Evolutionary conservation across 2,797 vertebrate species (phyloP).

Genomic region (Hypotaenidia philippensis): DNA sequence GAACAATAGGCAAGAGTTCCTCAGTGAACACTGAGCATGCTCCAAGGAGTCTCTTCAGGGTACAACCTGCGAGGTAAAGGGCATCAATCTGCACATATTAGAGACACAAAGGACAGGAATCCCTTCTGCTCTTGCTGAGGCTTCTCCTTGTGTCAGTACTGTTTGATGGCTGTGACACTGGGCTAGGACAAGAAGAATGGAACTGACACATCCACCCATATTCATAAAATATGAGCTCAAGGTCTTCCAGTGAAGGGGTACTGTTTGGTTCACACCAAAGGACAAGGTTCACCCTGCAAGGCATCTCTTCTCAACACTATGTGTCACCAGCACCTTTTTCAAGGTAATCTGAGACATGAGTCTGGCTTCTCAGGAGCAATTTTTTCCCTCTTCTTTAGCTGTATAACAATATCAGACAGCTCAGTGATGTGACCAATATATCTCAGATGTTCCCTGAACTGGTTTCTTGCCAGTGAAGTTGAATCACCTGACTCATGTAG

Average conservation of each 20-base stretch:
- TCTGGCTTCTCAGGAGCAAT: background rate
- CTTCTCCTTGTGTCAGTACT: background rate
- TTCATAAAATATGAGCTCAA: background rate
- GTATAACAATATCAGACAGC: background rate
- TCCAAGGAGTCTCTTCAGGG: background rate
- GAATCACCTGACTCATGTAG: background rate
- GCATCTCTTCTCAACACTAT: background rate
- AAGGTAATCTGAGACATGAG: background rate
- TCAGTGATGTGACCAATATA: background rate
- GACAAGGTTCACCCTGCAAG: background rate
- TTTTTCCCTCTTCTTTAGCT: background rate
- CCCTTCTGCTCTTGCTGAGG: background rate
- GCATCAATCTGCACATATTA: background rate
- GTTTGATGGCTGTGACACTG: background rate
- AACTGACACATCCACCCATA: background rate
- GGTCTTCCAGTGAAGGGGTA: background rate
- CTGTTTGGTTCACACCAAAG: rapidly evolving
- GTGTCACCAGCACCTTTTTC: background rate
- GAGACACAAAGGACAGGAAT: background rate
- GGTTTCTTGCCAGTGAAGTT: background rate
- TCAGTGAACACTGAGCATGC: background rate
- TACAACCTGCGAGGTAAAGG: background rate
- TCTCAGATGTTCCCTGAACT: conserved; percentile 1
- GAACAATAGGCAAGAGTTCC: background rate
- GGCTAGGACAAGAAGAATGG: background rate